Conservation (phyloP, 64 coral and sea anemone genomes). For the Stichodactyla mertensii region DNA sequence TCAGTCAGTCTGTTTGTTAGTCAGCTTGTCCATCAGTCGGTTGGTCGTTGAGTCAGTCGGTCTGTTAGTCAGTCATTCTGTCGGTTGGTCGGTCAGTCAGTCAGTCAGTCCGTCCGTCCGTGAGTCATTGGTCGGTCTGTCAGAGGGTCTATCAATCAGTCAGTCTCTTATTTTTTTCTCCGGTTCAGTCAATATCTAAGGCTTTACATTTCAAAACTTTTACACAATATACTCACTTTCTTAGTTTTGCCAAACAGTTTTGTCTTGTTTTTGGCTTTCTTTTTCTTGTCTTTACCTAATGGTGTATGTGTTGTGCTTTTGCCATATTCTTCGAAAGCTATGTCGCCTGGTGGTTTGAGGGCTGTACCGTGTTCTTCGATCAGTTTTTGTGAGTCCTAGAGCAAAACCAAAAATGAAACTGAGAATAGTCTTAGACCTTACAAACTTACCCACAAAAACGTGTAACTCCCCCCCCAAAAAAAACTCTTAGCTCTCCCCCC, state of each 20-base stretch:
- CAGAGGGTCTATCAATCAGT: too few species aligned
- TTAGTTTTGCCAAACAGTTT: constrained; percentile 47
- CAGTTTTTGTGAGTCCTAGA: constrained; percentile 38
- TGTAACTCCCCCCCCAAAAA: too few species aligned
- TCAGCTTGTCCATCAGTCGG: background rate
- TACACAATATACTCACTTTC: constrained; percentile 32
- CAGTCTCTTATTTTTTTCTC: too few species aligned
- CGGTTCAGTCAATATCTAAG: background rate
- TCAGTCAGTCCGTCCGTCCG: background rate
- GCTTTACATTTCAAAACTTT: background rate
- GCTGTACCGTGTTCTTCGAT: constrained; percentile 41
- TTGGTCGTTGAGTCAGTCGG: too few species aligned
- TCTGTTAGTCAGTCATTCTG: background rate
- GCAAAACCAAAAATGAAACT: background rate
- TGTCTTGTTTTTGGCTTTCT: constrained; percentile 2
- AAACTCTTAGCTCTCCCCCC: too few species aligned
- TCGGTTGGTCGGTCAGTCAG: background rate
- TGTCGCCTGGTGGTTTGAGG: constrained; percentile 32
- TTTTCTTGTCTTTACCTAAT: constrained; percentile 16
- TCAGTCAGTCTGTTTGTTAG: too few species aligned
- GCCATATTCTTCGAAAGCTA: constrained; percentile 54
- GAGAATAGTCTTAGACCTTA: too few species aligned
- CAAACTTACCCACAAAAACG: too few species aligned
- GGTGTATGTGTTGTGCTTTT: constrained; percentile 33
- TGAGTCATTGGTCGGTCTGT: background rate